These are phyloP conservation scores for Dicaeum eximium DNA, from an alignment of 2,113 vertebrate species.

Conservation along the genomic window DNA sequence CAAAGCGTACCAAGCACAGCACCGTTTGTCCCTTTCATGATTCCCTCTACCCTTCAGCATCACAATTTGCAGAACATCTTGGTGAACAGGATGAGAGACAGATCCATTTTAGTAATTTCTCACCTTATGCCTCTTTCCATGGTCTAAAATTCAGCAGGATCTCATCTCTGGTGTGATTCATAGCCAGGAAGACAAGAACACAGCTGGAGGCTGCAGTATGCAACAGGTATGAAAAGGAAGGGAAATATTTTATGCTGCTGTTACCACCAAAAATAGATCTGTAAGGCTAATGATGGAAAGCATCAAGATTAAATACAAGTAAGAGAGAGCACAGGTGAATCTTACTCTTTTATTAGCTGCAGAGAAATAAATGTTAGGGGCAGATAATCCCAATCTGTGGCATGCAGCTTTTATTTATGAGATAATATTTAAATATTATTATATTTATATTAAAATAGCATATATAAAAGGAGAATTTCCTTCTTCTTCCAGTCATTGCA, in stretches of 20 bases:
- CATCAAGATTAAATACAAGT: background rate
- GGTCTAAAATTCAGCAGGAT: background rate
- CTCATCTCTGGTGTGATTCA: background rate
- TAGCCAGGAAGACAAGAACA: background rate
- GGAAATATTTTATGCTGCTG: background rate
- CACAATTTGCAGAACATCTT: background rate
- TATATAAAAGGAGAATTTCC: background rate
- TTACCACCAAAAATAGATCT: background rate
- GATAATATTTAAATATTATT: background rate
- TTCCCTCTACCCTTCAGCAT: background rate
- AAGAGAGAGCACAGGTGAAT: background rate
- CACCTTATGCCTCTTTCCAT: background rate
- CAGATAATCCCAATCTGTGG: background rate
- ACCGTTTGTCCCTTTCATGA: background rate
- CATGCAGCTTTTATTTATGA: background rate
- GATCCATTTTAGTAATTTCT: background rate
- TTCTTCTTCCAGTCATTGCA: background rate
- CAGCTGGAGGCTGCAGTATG: background rate
- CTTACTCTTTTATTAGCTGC: background rate
- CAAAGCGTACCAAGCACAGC: background rate
- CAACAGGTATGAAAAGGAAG: slow-evolving; percentile 16
- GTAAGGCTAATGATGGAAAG: background rate
- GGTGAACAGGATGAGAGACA: background rate
- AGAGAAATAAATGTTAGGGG: background rate
- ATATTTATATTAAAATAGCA: background rate